phyloP scores from a whole-genome alignment of 2,113 vertebrate species.

The Origma solitaria region DNA sequence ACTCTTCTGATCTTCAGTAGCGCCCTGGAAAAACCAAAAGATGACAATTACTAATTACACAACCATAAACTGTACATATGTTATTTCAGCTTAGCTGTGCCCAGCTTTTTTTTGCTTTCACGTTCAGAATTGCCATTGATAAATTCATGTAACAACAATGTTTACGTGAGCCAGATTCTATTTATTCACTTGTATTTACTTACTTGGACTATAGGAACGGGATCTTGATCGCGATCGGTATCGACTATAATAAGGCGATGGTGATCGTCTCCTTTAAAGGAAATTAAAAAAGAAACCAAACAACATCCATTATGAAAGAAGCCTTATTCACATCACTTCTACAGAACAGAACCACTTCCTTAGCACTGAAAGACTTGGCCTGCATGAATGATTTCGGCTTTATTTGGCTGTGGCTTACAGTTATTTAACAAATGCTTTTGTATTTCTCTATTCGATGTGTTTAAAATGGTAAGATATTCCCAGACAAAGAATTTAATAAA shows the following conservation, averaged over 20 bases:
- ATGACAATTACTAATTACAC: background rate
- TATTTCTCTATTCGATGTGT: background rate
- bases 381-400: constrained; percentile 38
- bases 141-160: background rate
- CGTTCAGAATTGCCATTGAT: background rate
- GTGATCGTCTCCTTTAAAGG: constrained; percentile 83
- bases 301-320: constrained; percentile 23
- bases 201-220: constrained; percentile 91
- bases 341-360: constrained; percentile 30
- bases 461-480: background rate
- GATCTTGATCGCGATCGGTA: constrained; percentile 90
- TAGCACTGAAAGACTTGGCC: constrained; percentile 1
- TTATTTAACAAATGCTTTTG: constrained; percentile 29
- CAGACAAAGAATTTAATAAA: constrained; percentile 15
- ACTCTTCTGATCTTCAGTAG: constrained; percentile 65
- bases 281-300: constrained; percentile 29
- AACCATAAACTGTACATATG: background rate
- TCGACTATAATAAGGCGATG: constrained; percentile 89
- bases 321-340: constrained; percentile 32
- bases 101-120: background rate
- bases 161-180: background rate
- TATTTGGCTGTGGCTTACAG: background rate
- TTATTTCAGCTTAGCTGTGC: background rate
- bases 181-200: constrained; percentile 55
- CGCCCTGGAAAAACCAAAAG: constrained; percentile 71